phyloP scores from a whole-genome alignment of 2,888 invertebrate species.

The Steinernema scapterisci region DNA sequence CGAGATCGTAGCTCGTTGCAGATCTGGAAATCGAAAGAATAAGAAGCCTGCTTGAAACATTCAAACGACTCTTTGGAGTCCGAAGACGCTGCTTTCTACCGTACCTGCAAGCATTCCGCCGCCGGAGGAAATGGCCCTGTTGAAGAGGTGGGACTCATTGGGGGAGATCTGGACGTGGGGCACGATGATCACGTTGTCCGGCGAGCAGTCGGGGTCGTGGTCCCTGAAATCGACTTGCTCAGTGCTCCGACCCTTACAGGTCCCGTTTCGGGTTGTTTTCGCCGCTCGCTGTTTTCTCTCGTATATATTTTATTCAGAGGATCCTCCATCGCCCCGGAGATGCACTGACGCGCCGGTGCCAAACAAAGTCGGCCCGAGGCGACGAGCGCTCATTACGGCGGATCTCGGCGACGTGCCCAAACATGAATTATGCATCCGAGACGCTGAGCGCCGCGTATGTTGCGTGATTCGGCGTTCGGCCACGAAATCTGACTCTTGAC shows the following conservation, averaged over 20 bases:
- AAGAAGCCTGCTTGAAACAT: not conserved
- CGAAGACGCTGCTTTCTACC: not conserved
- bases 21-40: conserved; percentile 49
- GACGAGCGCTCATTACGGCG: conserved; percentile 6
- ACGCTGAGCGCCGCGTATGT: not conserved
- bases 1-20: conserved; percentile 67
- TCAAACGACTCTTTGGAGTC: not conserved
- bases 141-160: conserved; percentile 63
- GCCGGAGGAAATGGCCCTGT: conserved; percentile 65
- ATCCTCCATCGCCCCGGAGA: too few relatives aligned
- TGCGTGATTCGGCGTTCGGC: conserved; percentile 14
- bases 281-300: too few relatives aligned
- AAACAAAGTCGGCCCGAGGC: not conserved
- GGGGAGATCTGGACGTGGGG: conserved; percentile 65
- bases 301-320: too few relatives aligned
- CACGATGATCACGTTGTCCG: conserved; percentile 66
- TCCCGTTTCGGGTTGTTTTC: too few relatives aligned
- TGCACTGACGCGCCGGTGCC: too few relatives aligned
- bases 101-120: conserved; percentile 65
- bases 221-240: not conserved
- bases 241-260: too few relatives aligned
- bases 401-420: not conserved
- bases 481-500: conserved; percentile 8
- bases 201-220: conserved; percentile 31
- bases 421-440: conserved; percentile 24